Conservation (phyloP, 1,140 invertebrate species). For the Apocrypta bakeri region DNA sequence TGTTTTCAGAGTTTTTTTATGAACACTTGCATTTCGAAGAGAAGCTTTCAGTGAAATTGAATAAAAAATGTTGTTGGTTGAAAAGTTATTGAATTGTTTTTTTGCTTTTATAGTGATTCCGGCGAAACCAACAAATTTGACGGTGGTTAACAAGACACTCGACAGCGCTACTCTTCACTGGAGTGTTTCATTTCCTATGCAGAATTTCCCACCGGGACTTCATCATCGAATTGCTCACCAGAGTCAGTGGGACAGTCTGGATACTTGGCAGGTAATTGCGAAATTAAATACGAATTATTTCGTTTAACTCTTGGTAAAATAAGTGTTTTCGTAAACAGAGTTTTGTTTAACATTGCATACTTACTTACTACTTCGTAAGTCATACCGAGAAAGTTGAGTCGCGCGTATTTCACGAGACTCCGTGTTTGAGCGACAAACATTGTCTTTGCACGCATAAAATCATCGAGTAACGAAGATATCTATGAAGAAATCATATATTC, state of each 20-base stretch:
- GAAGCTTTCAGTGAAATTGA: too few species aligned
- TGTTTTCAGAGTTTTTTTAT: too few species aligned
- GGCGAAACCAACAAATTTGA: slow-evolving; percentile 76
- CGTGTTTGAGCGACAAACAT: neutral
- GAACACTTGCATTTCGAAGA: too few species aligned
- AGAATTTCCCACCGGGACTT: slow-evolving; percentile 77
- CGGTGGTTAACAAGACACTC: slow-evolving; percentile 74
- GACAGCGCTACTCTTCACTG: slow-evolving; percentile 78
- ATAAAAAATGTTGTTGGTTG: too few species aligned
- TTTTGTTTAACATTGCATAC: neutral
- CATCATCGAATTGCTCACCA: slow-evolving; percentile 79
- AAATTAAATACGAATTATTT: slow-evolving; percentile 2
- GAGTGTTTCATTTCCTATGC: slow-evolving; percentile 76
- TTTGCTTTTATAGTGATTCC: slow-evolving; percentile 76
- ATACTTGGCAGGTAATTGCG: slow-evolving; percentile 74
- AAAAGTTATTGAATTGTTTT: too few species aligned
- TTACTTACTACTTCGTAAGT: neutral
- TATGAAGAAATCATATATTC: too few species aligned
- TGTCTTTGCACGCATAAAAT: too few species aligned
- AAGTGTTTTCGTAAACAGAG: neutral
- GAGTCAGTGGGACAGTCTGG: slow-evolving; percentile 76
- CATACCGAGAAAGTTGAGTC: neutral
- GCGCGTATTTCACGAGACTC: neutral
- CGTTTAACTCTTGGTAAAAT: neutral
- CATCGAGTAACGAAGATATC: too few species aligned